These are phyloP conservation scores for Glossosoma conforme DNA, from an alignment of 1,140 invertebrate species.

Conservation along the genomic window DNA sequence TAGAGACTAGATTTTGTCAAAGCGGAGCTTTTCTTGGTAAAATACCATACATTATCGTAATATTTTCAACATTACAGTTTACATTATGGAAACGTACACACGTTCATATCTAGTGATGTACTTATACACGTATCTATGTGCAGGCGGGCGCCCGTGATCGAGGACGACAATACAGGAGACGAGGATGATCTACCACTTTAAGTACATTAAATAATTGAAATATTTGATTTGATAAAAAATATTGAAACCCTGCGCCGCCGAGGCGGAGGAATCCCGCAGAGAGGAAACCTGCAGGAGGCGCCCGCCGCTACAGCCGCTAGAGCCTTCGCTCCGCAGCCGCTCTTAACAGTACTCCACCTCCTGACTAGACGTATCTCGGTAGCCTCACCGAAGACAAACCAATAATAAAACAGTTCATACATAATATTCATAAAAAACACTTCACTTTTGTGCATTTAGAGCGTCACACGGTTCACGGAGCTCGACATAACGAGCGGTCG, in stretches of 20 bases:
- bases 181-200: conserved; percentile 28
- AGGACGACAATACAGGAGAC: conserved; percentile 27
- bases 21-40: conserved; percentile 22
- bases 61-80: conserved; percentile 29
- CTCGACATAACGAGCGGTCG: conserved; percentile 19
- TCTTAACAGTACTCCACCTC: no score
- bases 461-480: conserved; percentile 8
- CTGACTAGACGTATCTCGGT: conserved; percentile 18
- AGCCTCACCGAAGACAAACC: conserved; percentile 6
- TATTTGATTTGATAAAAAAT: no score
- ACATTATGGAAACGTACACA: conserved; percentile 23
- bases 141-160: conserved; percentile 18
- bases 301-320: background rate
- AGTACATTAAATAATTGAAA: conserved; percentile 26
- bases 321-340: no score
- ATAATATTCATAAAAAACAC: conserved; percentile 8
- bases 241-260: conserved; percentile 4
- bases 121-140: conserved; percentile 30
- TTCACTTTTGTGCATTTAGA: conserved; percentile 16
- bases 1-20: conserved; percentile 26
- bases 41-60: conserved; percentile 29
- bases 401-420: conserved; percentile 17
- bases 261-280: background rate
- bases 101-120: conserved; percentile 26
- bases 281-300: background rate